Conservation (phyloP, 2,113 vertebrate genomes). For the Brevimyrus niger region DNA sequence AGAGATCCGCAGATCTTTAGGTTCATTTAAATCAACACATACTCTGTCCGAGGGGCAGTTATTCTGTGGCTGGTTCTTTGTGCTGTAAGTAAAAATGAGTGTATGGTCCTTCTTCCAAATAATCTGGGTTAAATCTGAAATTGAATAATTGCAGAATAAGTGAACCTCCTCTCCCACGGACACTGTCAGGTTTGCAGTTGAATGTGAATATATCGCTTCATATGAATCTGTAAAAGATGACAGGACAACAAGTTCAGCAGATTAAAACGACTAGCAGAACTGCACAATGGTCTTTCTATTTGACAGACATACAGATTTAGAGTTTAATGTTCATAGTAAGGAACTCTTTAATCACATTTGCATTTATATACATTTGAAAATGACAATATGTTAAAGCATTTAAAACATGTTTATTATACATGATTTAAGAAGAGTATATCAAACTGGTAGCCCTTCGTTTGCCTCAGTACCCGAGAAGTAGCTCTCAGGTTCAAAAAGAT, state of each 20-base stretch:
- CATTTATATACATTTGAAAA: too few species aligned
- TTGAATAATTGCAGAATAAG: not conserved
- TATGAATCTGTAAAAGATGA: not conserved
- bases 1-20: not conserved
- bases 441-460: too few species aligned
- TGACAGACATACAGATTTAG: not conserved
- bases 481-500: too few species aligned
- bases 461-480: too few species aligned
- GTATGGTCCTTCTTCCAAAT: not conserved
- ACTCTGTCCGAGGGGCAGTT: not conserved
- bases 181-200: not conserved
- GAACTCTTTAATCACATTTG: too few species aligned
- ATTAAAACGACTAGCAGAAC: not conserved
- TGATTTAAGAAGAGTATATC: too few species aligned
- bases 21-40: not conserved
- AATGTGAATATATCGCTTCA: too few species aligned
- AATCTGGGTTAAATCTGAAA: not conserved
- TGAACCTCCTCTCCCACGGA: not conserved
- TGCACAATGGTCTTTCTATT: not conserved
- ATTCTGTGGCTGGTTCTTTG: not conserved
- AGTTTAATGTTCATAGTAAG: not conserved
- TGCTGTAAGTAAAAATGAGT: not conserved
- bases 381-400: too few species aligned
- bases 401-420: too few species aligned
- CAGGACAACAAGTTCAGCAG: not conserved